Percentiles rank a stretch among this genome's conserved stretches.
These are phyloP conservation scores for Upupa epops DNA, from an alignment of 2,113 vertebrate genomes.

Conservation along the genomic window DNA sequence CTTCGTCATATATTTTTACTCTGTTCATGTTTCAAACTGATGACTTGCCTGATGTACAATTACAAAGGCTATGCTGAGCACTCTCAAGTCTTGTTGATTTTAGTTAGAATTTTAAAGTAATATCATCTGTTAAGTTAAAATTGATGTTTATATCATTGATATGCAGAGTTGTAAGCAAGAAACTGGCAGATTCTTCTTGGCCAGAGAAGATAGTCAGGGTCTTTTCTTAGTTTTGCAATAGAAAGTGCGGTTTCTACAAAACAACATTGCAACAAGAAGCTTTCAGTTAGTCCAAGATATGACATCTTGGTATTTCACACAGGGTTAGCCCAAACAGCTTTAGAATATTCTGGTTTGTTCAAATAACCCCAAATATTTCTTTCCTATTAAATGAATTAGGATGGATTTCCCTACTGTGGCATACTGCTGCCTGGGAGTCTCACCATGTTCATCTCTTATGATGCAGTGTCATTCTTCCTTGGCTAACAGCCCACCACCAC, in stretches of 20 bases:
- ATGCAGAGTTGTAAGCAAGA: neutral
- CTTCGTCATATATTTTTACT: conserved; percentile 15
- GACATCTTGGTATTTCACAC: neutral
- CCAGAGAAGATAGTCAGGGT: neutral
- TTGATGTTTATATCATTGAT: neutral
- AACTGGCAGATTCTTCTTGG: neutral
- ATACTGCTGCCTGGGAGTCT: neutral
- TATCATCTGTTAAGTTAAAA: neutral
- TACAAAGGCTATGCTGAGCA: neutral
- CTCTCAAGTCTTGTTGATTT: neutral
- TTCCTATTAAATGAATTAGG: neutral
- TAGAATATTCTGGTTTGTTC: neutral
- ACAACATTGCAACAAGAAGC: neutral
- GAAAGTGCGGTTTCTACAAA: neutral
- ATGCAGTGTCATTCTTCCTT: rapidly evolving
- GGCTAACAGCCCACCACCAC: neutral
- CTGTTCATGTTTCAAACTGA: conserved; percentile 26
- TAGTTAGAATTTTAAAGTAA: neutral
- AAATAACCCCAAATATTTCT: neutral
- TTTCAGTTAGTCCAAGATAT: neutral
- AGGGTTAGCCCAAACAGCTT: neutral
- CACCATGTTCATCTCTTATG: neutral
- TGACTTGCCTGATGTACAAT: neutral
- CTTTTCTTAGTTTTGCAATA: neutral
- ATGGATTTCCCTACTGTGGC: neutral